Conservation (phyloP, 2,888 invertebrate genomes). For the Lepidochrysops patricia region DNA sequence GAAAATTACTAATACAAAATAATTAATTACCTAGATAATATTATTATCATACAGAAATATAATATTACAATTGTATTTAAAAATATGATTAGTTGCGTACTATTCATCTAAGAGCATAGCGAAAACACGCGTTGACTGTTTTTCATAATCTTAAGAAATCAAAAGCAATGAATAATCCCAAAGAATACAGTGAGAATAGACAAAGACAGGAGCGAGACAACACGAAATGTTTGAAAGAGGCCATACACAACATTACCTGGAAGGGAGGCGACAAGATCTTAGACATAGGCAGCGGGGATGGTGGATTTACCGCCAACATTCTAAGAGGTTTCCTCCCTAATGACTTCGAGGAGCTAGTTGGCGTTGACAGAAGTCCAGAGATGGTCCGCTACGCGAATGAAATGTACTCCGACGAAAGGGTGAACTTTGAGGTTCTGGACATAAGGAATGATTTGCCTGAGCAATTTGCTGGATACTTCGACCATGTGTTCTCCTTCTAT, state of each 20-base stretch:
- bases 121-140: not conserved
- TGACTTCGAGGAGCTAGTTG: not conserved
- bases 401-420: not conserved
- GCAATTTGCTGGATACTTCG: not conserved
- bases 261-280: not conserved
- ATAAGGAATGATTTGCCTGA: slow-evolving; percentile 2
- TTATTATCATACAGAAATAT: no score
- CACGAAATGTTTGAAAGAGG: not conserved
- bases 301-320: not conserved
- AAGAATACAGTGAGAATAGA: not conserved
- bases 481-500: slow-evolving; percentile 8
- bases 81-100: no score
- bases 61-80: no score
- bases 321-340: not conserved
- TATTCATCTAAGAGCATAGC: no score
- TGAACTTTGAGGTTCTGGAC: slow-evolving; percentile 6
- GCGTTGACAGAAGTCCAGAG: not conserved
- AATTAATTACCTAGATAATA: no score
- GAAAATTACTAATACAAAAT: no score
- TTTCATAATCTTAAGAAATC: not conserved
- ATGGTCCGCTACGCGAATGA: not conserved
- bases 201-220: not conserved
- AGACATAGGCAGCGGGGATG: slow-evolving; percentile 13
- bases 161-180: not conserved
- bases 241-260: not conserved